A percentile compares a stretch with the other conserved stretches of the same genome.
phyloP scores from a whole-genome alignment of 2,888 invertebrate species.

The Trichogramma evanescens region DNA sequence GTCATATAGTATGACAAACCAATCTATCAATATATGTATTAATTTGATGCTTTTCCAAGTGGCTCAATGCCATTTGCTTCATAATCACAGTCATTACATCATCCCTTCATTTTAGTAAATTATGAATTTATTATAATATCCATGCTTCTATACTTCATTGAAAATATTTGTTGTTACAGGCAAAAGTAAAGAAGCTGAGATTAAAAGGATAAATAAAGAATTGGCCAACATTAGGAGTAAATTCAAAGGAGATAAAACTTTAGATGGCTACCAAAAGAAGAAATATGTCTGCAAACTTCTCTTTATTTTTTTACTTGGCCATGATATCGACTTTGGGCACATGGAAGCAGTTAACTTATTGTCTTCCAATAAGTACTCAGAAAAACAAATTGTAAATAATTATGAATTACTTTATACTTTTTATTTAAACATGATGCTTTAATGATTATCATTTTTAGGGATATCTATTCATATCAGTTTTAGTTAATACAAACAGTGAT shows the following conservation, averaged over 20 bases:
- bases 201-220: slow-evolving; percentile 99
- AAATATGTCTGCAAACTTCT: slow-evolving; percentile 99
- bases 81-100: slow-evolving; percentile 13
- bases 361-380: slow-evolving; percentile 99
- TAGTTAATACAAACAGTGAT: slow-evolving; percentile 98
- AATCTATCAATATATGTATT: slow-evolving; percentile 13
- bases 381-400: slow-evolving; percentile 93
- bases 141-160: slow-evolving; percentile 7
- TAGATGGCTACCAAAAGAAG: slow-evolving; percentile 99
- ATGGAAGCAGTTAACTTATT: slow-evolving; percentile 99
- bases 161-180: slow-evolving; percentile 52
- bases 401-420: background rate
- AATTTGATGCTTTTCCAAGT: slow-evolving; percentile 30
- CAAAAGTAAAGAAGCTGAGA: slow-evolving; percentile 99
- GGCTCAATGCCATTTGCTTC: slow-evolving; percentile 34
- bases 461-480: slow-evolving; percentile 97
- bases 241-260: slow-evolving; percentile 99
- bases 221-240: slow-evolving; percentile 98
- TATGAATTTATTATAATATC: background rate
- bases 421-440: slow-evolving; percentile 4
- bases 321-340: slow-evolving; percentile 99
- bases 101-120: slow-evolving; percentile 2
- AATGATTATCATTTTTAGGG: slow-evolving; percentile 58
- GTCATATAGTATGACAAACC: slow-evolving; percentile 4
- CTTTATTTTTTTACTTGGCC: slow-evolving; percentile 98